A percentile compares a stretch with the other conserved stretches of the same genome.
Conservation (phyloP, 1,140 invertebrate genomes). For the Patella vulgata region DNA sequence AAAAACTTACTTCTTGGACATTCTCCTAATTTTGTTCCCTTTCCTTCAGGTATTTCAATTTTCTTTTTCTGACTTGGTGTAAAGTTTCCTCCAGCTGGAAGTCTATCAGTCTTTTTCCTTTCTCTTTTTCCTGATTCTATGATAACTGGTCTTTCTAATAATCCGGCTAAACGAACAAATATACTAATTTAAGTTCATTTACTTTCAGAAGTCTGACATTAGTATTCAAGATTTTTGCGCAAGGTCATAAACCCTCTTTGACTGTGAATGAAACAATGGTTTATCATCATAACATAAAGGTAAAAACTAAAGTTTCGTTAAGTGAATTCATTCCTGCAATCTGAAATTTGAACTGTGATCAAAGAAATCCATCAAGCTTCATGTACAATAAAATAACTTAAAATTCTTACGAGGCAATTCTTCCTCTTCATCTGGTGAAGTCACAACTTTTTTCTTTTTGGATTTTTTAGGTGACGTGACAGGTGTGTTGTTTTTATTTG, state of each 20-base stretch:
- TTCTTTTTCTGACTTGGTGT: conserved; percentile 45
- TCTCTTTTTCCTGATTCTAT: conserved; percentile 63
- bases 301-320: too few relatives aligned
- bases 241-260: not conserved
- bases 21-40: conserved; percentile 63
- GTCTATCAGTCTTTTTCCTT: conserved; percentile 63
- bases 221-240: too few relatives aligned
- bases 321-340: too few relatives aligned
- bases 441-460: too few relatives aligned
- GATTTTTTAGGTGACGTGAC: too few relatives aligned
- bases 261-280: not conserved
- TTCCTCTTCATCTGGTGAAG: conserved; percentile 15
- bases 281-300: too few relatives aligned
- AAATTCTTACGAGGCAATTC: conserved; percentile 37
- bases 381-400: too few relatives aligned
- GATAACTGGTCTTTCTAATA: conserved; percentile 62
- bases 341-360: too few relatives aligned
- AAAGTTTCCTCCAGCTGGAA: conserved; percentile 36
- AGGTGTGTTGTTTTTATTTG: too few relatives aligned
- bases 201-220: not conserved
- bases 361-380: too few relatives aligned
- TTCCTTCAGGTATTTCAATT: conserved; percentile 61
- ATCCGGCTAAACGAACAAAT: conserved; percentile 48
- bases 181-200: conserved; percentile 6
- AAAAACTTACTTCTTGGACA: conserved; percentile 61